Evolutionary conservation across 2,113 vertebrate species (phyloP).

Genomic region (Hemichromis elongatus): DNA sequence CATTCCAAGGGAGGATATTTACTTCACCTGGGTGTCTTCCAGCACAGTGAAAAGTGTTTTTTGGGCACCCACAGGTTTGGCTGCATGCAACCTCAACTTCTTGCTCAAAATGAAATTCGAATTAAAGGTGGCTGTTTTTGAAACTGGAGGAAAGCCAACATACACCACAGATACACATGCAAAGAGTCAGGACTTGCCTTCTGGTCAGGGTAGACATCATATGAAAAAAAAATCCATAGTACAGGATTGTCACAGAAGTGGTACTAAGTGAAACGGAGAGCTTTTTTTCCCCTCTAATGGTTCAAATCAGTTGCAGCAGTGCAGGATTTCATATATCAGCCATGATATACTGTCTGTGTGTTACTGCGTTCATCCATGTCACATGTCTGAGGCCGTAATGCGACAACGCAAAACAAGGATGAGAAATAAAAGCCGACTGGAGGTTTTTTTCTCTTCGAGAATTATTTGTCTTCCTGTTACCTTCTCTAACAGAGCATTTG

Average conservation of each 20-base stretch:
- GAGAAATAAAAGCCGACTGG: not conserved
- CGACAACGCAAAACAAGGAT: slow-evolving; percentile 19
- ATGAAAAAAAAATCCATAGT: not conserved
- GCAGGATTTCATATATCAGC: slow-evolving; percentile 19
- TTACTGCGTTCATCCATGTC: slow-evolving; percentile 19
- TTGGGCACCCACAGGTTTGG: not conserved
- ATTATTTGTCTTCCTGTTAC: slow-evolving; percentile 52
- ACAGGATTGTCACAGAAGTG: not conserved
- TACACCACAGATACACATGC: not conserved
- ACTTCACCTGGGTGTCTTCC: not conserved
- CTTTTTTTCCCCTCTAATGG: not conserved
- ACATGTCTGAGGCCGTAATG: slow-evolving; percentile 21
- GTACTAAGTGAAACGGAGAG: not conserved
- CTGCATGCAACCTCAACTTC: not conserved
- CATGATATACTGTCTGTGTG: slow-evolving; percentile 18
- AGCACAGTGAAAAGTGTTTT: not conserved
- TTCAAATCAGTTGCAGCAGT: slow-evolving; percentile 25
- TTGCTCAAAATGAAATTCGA: not conserved
- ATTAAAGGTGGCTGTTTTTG: not conserved
- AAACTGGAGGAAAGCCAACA: not conserved
- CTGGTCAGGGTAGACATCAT: not conserved
- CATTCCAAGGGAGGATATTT: not conserved
- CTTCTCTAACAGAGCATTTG: slow-evolving; percentile 70
- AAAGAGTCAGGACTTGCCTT: not conserved
- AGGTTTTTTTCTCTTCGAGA: not conserved